A percentile compares a stretch with the other conserved stretches of the same genome.
Conservation (phyloP, 2,797 vertebrate genomes). For the Acanthurus leucopareius region DNA sequence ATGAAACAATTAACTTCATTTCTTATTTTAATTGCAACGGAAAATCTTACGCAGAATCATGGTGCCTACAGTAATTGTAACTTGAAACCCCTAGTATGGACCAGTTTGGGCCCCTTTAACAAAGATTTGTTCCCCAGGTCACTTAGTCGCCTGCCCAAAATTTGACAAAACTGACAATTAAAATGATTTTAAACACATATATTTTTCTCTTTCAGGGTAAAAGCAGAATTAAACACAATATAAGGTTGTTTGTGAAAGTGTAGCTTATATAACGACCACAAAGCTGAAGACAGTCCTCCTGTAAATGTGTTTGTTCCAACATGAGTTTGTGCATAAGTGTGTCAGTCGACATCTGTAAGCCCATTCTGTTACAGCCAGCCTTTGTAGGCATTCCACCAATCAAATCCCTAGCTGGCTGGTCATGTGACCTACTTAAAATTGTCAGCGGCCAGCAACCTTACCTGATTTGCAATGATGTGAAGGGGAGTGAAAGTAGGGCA, state of each 20-base stretch:
- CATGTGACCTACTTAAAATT: conserved; percentile 74
- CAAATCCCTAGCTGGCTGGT: conserved; percentile 38
- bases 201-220: neutral
- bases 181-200: neutral
- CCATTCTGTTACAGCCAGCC: conserved; percentile 51
- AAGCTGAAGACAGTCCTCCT: conserved; percentile 7
- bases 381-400: conserved; percentile 60
- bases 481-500: conserved; percentile 75
- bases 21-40: too few species aligned
- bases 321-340: conserved; percentile 44
- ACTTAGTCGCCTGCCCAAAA: neutral
- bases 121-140: too few species aligned
- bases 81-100: too few species aligned
- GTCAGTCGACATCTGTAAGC: conserved; percentile 76
- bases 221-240: neutral
- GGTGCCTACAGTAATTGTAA: too few species aligned
- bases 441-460: conserved; percentile 67
- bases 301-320: conserved; percentile 24
- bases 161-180: neutral
- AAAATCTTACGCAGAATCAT: too few species aligned
- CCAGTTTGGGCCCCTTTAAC: too few species aligned
- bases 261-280: conserved; percentile 25
- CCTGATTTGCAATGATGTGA: conserved; percentile 70
- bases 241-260: neutral
- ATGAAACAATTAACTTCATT: neutral